Evolutionary conservation across 2,797 vertebrate genomes (phyloP), one percentile per base, ranked within the genome.

Genomic region (Coluber constrictor): DNA sequence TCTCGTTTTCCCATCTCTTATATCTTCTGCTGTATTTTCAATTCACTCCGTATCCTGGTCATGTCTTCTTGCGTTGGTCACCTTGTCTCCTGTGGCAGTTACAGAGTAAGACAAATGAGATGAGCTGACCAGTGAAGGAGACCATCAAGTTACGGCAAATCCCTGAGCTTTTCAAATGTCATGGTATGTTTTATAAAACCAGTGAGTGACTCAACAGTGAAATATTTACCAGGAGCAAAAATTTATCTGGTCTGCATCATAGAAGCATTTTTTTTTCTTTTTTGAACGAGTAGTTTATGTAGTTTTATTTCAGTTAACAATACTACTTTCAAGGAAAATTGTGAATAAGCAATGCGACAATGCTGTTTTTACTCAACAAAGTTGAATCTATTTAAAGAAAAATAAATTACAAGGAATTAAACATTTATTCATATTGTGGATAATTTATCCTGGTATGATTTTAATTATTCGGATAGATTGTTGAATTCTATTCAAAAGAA

Each of bases 351-450:
- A 16, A 43, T 56, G 74, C 23, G 37, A 55, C 37, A 55, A 66
- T 37, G 12, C 51, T 86, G 25, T n/a, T 90, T 4, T 79, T 25
- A 55, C 27, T 56, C 15, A 63, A 43, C 25, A 87, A 47, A 90
- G 2, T 25, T 89, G 27, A 32, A 79, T 15, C 37, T 56, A 51
- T 32, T 70, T 70, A 9, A 79, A 79, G 86, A 13, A 93, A 92
- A 92, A 61, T 61, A 83, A 89, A 83, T 89, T 86, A 87, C 37
- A 43, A 20, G 32, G 43, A 92, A 37, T 88, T 92, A 89, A 54
- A n/a, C 61, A 57, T 79, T 83, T 90, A 83, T 92, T 5, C n/a
- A 86, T 63, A 54, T 37, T 57, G 37, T 88, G 83, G 13, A 66
- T 92, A 74, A 47, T 79, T 16, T 56, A 92, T 51, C n/a, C 55